Evolutionary conservation across 2,888 invertebrate genomes (phyloP).

Genomic region (Leptarthrus brevirostris): DNA sequence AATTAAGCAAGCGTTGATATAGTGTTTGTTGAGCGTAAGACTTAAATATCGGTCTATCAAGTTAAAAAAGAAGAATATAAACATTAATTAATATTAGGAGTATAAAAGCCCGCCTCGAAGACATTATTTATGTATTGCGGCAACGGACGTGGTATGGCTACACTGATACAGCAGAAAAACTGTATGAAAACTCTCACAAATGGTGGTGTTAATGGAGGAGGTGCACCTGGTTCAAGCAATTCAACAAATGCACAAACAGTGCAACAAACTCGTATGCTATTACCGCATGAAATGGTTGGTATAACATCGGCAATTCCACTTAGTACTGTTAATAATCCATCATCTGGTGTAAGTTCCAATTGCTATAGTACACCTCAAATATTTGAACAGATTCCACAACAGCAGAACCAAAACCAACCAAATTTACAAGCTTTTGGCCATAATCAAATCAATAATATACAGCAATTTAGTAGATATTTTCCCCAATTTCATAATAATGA

Average conservation of each 20-base stretch:
- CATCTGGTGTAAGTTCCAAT: conserved; percentile 19
- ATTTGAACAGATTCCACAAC: conserved; percentile 48
- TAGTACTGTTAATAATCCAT: conserved; percentile 16
- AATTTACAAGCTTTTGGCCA: conserved; percentile 48
- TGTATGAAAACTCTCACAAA: conserved; percentile 81
- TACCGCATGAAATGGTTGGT: conserved; percentile 66
- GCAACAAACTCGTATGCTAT: conserved; percentile 58
- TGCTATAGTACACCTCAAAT: conserved; percentile 55
- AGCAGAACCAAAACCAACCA: conserved; percentile 46
- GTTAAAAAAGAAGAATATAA: conserved; percentile 15
- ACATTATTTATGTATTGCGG: conserved; percentile 59
- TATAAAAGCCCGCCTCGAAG: conserved; percentile 9
- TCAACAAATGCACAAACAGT: conserved; percentile 51
- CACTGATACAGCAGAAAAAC: conserved; percentile 86
- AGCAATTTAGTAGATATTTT: conserved; percentile 51
- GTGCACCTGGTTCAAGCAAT: conserved; percentile 39
- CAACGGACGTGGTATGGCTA: conserved; percentile 74
- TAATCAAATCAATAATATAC: conserved; percentile 49
- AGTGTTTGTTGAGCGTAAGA: conserved; percentile 1
- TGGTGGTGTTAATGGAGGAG: conserved; percentile 64
- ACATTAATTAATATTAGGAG: background rate
- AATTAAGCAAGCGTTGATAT: background rate
- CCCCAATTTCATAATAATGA: conserved; percentile 47
- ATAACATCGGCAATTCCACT: conserved; percentile 57
- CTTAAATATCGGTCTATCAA: conserved; percentile 26